phyloP scores from a whole-genome alignment of 2,113 vertebrate genomes.

The Poeciliopsis retropinna region DNA sequence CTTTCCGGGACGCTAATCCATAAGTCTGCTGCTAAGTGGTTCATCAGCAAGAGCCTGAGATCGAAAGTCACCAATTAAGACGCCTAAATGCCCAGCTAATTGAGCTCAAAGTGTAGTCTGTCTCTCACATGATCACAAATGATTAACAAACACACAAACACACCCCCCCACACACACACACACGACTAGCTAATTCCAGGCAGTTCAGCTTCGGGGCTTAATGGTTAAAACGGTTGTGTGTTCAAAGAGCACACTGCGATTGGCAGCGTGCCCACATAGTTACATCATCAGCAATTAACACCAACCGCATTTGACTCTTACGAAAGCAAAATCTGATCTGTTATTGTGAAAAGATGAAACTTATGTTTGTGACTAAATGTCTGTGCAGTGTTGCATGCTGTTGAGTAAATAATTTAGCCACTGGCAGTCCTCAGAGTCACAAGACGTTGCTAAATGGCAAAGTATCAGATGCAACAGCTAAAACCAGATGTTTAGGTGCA shows the following conservation, averaged over 20 bases:
- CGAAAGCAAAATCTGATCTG: conserved; percentile 27
- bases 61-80: conserved; percentile 85
- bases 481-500: background rate
- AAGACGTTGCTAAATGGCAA: background rate
- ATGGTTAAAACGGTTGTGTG: conserved; percentile 56
- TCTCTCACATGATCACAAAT: conserved; percentile 68
- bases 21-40: conserved; percentile 80
- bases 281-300: conserved; percentile 57
- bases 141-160: conserved; percentile 42
- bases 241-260: conserved; percentile 56
- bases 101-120: conserved; percentile 75
- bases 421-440: background rate
- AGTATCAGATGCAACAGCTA: background rate
- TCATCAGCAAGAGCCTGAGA: conserved; percentile 75
- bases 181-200: conserved; percentile 51
- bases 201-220: conserved; percentile 24
- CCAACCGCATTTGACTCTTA: conserved; percentile 54
- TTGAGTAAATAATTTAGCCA: background rate
- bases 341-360: conserved; percentile 36
- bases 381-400: background rate
- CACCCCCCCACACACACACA: conserved; percentile 18
- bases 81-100: conserved; percentile 82
- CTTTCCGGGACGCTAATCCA: conserved; percentile 76
- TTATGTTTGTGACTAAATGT: background rate
- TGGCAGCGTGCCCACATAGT: conserved; percentile 63